Conservation (phyloP, 1,140 invertebrate genomes). For the Drosophila rhopaloa region DNA sequence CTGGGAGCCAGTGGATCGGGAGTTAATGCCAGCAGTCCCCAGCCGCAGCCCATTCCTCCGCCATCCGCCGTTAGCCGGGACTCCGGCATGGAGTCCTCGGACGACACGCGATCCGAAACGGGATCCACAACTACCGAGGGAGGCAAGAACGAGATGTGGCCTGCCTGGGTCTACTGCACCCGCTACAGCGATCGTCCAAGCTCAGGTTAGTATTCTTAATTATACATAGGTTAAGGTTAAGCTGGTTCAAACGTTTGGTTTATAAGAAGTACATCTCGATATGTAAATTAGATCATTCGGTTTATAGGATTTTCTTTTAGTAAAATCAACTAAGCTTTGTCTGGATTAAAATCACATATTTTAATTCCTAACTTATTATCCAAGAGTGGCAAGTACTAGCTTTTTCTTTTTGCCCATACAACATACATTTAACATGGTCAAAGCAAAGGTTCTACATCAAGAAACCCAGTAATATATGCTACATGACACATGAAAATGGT, state of each 20-base stretch:
- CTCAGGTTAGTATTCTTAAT: constrained; percentile 90
- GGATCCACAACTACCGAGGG: constrained; percentile 83
- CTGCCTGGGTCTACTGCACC: constrained; percentile 99
- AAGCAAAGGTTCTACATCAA: neutral
- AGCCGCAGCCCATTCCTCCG: constrained; percentile 81
- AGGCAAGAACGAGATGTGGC: constrained; percentile 88
- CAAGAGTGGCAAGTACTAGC: neutral
- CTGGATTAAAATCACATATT: too few species aligned
- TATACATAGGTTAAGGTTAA: too few species aligned
- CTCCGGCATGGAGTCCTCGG: constrained; percentile 83
- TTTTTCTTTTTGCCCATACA: neutral
- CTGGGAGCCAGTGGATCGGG: constrained; percentile 33
- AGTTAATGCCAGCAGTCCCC: constrained; percentile 69
- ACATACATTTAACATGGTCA: neutral
- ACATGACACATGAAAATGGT: constrained; percentile 4
- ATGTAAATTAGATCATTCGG: too few species aligned
- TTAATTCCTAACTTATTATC: neutral
- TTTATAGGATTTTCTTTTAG: too few species aligned
- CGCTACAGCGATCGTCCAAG: constrained; percentile 98
- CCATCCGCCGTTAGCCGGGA: constrained; percentile 79
- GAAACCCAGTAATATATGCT: neutral
- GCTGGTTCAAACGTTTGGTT: too few species aligned
- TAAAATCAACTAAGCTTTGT: too few species aligned
- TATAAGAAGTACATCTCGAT: too few species aligned
- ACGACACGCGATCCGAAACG: constrained; percentile 82